Conservation (phyloP, 2,797 vertebrate genomes). For the Hypotaenidia okinawae region DNA sequence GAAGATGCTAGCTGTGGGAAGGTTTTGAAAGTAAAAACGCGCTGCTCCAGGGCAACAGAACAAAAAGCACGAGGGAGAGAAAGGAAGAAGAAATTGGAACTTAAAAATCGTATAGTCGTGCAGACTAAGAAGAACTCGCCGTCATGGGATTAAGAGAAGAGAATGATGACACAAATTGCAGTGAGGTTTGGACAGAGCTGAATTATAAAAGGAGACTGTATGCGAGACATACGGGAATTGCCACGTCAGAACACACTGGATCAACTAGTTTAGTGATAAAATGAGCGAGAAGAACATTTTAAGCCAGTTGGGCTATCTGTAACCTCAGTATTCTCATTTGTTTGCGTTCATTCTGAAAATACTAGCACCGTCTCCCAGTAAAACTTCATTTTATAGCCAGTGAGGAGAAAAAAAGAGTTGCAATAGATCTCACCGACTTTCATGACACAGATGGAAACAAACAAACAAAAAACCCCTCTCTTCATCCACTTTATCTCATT, state of each 20-base stretch:
- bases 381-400: not conserved
- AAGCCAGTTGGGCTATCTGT: not conserved
- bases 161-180: not conserved
- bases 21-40: not conserved
- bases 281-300: not conserved
- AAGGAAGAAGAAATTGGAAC: not conserved
- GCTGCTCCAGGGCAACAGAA: not conserved
- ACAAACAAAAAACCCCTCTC: not conserved
- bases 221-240: not conserved
- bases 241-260: not conserved
- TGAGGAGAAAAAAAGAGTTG: not conserved
- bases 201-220: not conserved
- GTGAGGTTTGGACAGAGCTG: not conserved
- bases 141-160: not conserved
- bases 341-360: not conserved
- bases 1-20: not conserved
- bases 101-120: not conserved
- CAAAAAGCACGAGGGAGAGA: not conserved
- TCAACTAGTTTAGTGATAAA: not conserved
- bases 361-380: not conserved
- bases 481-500: slow-evolving; percentile 8
- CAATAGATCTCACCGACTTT: not conserved
- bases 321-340: not conserved
- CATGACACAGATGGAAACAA: not conserved
- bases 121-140: not conserved